Evolutionary conservation across 2,113 vertebrate genomes (phyloP).

Genomic region (Telmatochromis sp.): DNA sequence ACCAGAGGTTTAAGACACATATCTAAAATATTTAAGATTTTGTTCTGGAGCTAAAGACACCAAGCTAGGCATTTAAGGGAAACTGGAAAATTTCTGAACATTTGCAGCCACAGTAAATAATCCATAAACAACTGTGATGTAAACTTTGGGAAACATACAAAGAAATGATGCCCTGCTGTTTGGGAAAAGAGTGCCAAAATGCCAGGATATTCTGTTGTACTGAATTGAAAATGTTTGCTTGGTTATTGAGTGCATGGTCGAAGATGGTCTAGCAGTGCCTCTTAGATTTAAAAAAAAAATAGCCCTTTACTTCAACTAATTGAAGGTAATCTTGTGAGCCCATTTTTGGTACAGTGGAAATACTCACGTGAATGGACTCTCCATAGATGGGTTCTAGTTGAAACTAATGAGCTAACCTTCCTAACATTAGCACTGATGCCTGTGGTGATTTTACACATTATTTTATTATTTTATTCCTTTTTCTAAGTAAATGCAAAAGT

Average conservation of each 20-base stretch:
- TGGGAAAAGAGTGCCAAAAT: not conserved
- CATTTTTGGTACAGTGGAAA: not conserved
- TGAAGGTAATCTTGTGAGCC: not conserved
- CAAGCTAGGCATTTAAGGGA: not conserved
- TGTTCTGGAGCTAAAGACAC: not conserved
- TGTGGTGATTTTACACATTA: not conserved
- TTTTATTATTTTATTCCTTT: not conserved
- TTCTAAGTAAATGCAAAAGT: not conserved
- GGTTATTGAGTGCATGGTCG: not conserved
- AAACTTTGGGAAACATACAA: not conserved
- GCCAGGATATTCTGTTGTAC: not conserved
- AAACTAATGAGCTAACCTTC: not conserved
- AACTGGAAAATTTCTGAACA: not conserved
- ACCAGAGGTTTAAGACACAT: not conserved
- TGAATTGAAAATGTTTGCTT: not conserved
- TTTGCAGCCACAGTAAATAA: not conserved
- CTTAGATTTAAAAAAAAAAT: not conserved
- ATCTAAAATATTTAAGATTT: not conserved
- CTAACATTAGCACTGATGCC: not conserved
- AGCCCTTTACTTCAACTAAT: not conserved
- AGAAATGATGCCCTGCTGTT: not conserved
- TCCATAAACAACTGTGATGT: not conserved
- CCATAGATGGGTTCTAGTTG: not conserved
- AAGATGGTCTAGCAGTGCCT: not conserved
- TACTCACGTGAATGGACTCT: not conserved